These are phyloP conservation scores for Pegoplata infirma DNA, from an alignment of 2,888 invertebrate species.

Conservation along the genomic window DNA sequence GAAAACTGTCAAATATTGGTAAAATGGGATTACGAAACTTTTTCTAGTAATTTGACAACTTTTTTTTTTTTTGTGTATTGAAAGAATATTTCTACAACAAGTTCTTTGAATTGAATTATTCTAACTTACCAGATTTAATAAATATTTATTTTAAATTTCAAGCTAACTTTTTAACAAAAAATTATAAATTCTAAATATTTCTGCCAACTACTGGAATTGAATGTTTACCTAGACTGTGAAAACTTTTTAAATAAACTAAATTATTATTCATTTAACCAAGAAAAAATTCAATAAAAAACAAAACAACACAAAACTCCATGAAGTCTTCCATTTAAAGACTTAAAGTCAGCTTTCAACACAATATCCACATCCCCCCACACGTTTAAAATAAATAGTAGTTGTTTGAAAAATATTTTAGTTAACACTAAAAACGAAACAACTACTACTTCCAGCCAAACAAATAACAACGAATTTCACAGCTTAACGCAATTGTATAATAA, in stretches of 20 bases:
- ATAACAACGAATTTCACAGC: conserved; percentile 74
- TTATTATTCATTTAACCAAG: conserved; percentile 40
- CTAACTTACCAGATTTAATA: too few relatives aligned
- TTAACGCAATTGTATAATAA: conserved; percentile 76
- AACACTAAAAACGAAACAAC: too few relatives aligned
- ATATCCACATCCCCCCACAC: background rate
- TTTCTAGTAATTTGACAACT: too few relatives aligned
- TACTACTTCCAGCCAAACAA: conserved; percentile 36
- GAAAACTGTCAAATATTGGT: too few relatives aligned
- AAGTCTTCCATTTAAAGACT: background rate
- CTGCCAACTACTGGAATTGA: conserved; percentile 75
- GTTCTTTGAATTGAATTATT: too few relatives aligned
- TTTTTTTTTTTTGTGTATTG: too few relatives aligned
- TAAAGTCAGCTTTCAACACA: background rate
- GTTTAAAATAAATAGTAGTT: background rate
- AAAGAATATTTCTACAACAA: too few relatives aligned
- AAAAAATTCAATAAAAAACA: conserved; percentile 8
- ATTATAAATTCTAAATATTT: conserved; percentile 70
- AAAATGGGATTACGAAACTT: too few relatives aligned
- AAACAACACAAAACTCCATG: background rate
- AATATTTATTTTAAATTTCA: conserved; percentile 10
- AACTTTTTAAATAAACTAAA: conserved; percentile 50
- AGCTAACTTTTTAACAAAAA: conserved; percentile 55
- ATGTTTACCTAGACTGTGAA: conserved; percentile 64
- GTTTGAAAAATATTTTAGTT: background rate